Percentiles rank a stretch among this genome's conserved stretches.
Conservation (phyloP, 2,797 vertebrate species). For the Phaenicophaeus curvirostris region DNA sequence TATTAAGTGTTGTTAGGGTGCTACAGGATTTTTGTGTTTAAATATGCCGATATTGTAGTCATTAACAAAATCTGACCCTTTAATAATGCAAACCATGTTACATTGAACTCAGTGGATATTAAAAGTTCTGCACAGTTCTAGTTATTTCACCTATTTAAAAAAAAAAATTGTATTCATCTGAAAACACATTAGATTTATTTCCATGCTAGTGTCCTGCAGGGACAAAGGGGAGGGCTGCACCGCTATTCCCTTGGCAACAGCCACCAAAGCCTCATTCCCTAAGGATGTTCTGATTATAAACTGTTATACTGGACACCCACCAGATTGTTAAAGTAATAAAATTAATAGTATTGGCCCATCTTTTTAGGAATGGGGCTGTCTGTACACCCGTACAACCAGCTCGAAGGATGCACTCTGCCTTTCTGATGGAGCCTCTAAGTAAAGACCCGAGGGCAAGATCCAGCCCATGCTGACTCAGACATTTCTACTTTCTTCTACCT, state of each 20-base stretch:
- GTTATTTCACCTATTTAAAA: accelerated
- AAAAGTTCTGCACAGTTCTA: neutral
- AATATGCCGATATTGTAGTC: accelerated
- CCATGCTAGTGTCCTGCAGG: accelerated
- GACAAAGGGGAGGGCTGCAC: neutral
- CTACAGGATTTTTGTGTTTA: neutral
- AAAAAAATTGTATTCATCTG: neutral
- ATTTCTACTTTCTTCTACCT: neutral
- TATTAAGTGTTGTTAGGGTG: accelerated
- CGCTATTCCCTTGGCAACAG: accelerated
- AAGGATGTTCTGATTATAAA: accelerated
- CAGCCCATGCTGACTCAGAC: neutral
- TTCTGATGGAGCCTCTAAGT: too few species aligned
- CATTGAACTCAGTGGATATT: accelerated
- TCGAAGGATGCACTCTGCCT: neutral
- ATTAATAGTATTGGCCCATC: neutral
- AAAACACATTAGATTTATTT: accelerated
- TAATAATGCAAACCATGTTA: accelerated
- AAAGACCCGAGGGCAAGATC: neutral
- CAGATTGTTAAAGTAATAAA: accelerated
- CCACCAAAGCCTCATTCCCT: accelerated
- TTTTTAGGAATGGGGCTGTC: neutral
- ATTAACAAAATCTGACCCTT: neutral
- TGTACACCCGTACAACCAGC: neutral
- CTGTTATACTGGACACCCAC: neutral